Evolutionary conservation across 2,113 vertebrate species (phyloP).

Genomic region (Manacus vitellinus): DNA sequence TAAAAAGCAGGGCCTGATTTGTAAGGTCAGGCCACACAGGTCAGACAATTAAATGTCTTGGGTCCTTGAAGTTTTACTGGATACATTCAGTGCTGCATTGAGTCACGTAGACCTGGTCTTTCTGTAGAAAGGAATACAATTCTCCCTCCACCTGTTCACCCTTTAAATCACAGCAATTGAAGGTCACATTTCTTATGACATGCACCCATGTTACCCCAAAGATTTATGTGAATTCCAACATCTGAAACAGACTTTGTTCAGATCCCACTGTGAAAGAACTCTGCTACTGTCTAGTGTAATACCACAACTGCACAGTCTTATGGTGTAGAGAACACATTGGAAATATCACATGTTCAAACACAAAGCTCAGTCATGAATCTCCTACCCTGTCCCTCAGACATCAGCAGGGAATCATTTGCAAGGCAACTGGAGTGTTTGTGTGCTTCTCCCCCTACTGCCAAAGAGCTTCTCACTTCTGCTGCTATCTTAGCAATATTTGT

Average conservation of each 20-base stretch:
- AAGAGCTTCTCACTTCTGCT: background rate
- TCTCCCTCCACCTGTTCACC: background rate
- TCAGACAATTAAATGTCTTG: background rate
- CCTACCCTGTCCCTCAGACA: background rate
- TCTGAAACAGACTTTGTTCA: background rate
- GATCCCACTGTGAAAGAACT: background rate
- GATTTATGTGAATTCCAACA: background rate
- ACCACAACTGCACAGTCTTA: accelerated
- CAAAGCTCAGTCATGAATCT: background rate
- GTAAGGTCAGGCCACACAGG: background rate
- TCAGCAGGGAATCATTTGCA: background rate
- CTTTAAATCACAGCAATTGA: background rate
- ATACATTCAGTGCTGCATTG: background rate
- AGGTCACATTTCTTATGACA: accelerated
- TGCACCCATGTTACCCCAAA: background rate
- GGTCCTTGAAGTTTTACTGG: background rate
- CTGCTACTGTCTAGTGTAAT: background rate
- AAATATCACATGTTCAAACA: background rate
- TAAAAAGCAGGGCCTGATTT: background rate
- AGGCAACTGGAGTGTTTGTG: background rate
- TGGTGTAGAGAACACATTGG: accelerated
- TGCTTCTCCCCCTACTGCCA: background rate
- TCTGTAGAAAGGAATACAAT: background rate
- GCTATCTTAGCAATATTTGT: background rate
- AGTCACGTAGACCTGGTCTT: background rate